phyloP scores from a whole-genome alignment of 2,888 invertebrate genomes.

The Xestia xanthographa region DNA sequence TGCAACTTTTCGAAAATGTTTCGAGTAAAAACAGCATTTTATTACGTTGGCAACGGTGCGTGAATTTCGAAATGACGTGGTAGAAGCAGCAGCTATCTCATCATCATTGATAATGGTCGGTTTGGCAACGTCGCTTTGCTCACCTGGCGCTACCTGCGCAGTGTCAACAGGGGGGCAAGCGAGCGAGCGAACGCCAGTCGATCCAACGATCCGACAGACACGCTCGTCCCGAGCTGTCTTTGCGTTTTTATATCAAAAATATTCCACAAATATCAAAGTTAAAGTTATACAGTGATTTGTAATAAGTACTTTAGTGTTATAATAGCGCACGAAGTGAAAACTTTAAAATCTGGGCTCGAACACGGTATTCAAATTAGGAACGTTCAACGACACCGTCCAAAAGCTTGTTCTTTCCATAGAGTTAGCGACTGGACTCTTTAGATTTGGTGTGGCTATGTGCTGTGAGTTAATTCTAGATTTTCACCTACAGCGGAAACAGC shows the following conservation, averaged over 20 bases:
- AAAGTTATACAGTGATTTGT: slow-evolving; percentile 68
- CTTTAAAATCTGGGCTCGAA: slow-evolving; percentile 68
- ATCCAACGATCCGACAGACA: slow-evolving; percentile 83
- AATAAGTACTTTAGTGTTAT: slow-evolving; percentile 67
- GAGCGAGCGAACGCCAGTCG: slow-evolving; percentile 82
- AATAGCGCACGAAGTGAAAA: slow-evolving; percentile 73
- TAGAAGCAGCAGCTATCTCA: slow-evolving; percentile 85
- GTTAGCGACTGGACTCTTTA: slow-evolving; percentile 73
- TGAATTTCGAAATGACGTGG: slow-evolving; percentile 81
- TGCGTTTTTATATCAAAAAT: slow-evolving; percentile 73
- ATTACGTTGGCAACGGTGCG: slow-evolving; percentile 79
- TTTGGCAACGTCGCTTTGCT: slow-evolving; percentile 89
- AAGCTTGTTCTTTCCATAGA: slow-evolving; percentile 71
- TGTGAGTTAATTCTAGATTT: slow-evolving; percentile 88
- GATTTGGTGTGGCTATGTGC: slow-evolving; percentile 83
- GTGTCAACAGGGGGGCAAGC: slow-evolving; percentile 88
- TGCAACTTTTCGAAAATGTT: slow-evolving; percentile 61
- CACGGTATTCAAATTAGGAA: slow-evolving; percentile 73
- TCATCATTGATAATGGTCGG: slow-evolving; percentile 89
- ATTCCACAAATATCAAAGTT: slow-evolving; percentile 75
- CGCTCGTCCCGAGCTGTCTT: slow-evolving; percentile 80
- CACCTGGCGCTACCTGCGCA: slow-evolving; percentile 90
- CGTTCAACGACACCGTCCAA: slow-evolving; percentile 76
- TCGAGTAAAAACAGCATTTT: slow-evolving; percentile 75
- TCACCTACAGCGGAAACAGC: slow-evolving; percentile 89